phyloP scores from a whole-genome alignment of 2,888 invertebrate species.

The Priocnemis perturbator region DNA sequence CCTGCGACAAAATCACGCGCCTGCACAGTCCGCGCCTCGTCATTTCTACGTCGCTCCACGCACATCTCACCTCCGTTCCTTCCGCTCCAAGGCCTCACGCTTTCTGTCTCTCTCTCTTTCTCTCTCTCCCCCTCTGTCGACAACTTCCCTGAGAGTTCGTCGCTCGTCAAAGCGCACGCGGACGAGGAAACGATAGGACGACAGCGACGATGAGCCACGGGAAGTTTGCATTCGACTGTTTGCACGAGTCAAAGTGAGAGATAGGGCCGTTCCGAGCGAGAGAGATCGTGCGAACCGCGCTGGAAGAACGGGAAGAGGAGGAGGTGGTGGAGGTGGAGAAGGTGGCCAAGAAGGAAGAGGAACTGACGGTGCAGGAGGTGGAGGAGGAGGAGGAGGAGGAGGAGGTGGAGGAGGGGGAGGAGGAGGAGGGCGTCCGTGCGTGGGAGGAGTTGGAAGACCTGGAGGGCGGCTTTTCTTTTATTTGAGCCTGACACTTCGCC shows the following conservation, averaged over 20 bases:
- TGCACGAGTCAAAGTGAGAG: conserved; percentile 50
- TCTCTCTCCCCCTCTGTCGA: not conserved
- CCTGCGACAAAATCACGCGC: too few relatives aligned
- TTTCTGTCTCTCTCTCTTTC: too few relatives aligned
- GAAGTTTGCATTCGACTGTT: conserved; percentile 61
- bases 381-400: conserved; percentile 10
- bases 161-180: too few relatives aligned
- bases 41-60: too few relatives aligned
- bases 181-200: not conserved
- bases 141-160: not conserved
- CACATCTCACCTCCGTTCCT: not conserved
- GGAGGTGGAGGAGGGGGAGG: conserved; percentile 33
- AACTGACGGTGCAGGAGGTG: conserved; percentile 13
- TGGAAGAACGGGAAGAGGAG: conserved; percentile 36
- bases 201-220: conserved; percentile 37
- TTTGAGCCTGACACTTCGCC: conserved; percentile 69
- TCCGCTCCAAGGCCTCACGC: not conserved
- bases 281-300: conserved; percentile 28
- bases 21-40: too few relatives aligned
- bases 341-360: conserved; percentile 23
- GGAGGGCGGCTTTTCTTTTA: conserved; percentile 70
- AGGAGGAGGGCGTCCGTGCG: conserved; percentile 43
- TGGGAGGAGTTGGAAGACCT: conserved; percentile 55
- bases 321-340: conserved; percentile 35
- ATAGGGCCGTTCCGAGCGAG: conserved; percentile 40